phyloP scores from a whole-genome alignment of 2,113 vertebrate genomes.

The Oceanites oceanicus region DNA sequence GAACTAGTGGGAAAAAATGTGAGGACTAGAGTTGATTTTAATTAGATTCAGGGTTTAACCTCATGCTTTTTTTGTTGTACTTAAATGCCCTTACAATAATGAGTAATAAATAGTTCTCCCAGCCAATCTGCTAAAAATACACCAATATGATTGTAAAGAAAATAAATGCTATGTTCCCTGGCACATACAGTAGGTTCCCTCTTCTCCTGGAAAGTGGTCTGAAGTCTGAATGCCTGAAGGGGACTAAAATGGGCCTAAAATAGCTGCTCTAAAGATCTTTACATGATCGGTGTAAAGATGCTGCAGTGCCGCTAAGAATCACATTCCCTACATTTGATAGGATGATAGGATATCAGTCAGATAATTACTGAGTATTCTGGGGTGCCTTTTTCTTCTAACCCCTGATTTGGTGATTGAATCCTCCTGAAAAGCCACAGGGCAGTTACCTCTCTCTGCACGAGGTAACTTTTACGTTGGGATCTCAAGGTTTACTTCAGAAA shows the following conservation, averaged over 20 bases:
- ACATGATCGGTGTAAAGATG: accelerated
- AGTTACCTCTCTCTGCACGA: background rate
- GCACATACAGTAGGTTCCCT: background rate
- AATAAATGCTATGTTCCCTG: background rate
- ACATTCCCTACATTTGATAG: background rate
- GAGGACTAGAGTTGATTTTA: background rate
- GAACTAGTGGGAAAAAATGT: background rate
- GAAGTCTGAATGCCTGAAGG: background rate
- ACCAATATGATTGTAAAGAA: background rate
- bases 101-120: background rate
- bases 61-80: background rate
- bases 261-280: background rate
- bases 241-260: background rate
- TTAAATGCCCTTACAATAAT: background rate
- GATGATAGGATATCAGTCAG: background rate
- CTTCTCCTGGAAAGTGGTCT: background rate
- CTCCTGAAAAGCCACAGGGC: background rate
- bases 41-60: background rate
- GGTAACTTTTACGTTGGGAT: background rate
- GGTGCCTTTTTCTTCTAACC: background rate
- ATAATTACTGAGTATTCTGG: background rate
- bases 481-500: background rate
- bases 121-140: background rate
- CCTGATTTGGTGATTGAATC: background rate
- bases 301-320: background rate